phyloP scores from a whole-genome alignment of 2,888 invertebrate genomes.

The Acronicta aceris region DNA sequence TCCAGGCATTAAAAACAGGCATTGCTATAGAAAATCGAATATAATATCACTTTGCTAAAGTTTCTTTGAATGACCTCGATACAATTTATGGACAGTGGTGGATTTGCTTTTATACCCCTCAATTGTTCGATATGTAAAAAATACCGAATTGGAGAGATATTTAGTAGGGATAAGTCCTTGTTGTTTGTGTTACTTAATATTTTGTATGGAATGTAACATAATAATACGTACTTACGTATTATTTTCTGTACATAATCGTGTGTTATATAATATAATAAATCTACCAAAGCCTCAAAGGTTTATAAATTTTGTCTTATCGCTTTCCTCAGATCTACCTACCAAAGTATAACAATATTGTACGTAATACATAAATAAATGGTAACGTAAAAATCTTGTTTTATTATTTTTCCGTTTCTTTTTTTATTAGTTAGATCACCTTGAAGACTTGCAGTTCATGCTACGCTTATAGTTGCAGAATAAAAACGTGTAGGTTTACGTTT shows the following conservation, averaged over 20 bases:
- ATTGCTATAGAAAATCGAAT: no score
- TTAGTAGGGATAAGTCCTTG: slow-evolving; percentile 14
- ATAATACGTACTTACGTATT: slow-evolving; percentile 24
- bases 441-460: no score
- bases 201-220: slow-evolving; percentile 48
- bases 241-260: slow-evolving; percentile 46
- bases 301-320: slow-evolving; percentile 47
- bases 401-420: slow-evolving; percentile 7
- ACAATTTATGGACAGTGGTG: no score
- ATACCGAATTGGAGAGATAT: slow-evolving; percentile 14
- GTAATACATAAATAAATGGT: slow-evolving; percentile 59
- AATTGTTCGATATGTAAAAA: slow-evolving; percentile 14
- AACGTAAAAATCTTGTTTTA: slow-evolving; percentile 40
- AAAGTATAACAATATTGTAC: slow-evolving; percentile 58
- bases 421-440: no score
- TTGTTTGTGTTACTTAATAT: slow-evolving; percentile 47
- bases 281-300: slow-evolving; percentile 47
- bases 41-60: no score
- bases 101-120: no score
- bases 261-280: slow-evolving; percentile 35
- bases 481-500: no score
- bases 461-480: no score
- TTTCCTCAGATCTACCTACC: slow-evolving; percentile 58
- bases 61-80: no score
- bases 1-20: no score